phyloP scores from a whole-genome alignment of 2,888 invertebrate species.

The Drosophila eohydei region DNA sequence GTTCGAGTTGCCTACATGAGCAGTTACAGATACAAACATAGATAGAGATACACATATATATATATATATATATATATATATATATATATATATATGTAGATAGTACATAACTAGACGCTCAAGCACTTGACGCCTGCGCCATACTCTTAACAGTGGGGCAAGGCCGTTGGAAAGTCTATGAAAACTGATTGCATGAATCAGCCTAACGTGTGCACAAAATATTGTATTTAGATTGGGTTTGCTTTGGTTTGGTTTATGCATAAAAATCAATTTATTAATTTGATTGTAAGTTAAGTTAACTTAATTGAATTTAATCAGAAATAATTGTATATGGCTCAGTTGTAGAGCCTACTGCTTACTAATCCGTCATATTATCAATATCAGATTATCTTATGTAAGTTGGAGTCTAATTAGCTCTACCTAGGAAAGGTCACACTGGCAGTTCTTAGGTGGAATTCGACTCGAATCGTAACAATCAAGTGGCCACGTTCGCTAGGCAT shows the following conservation, averaged over 20 bases:
- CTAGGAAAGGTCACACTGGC: slow-evolving; percentile 1
- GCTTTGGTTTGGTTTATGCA: background rate
- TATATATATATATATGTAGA: slow-evolving; percentile 5
- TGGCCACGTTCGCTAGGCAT: slow-evolving; percentile 25
- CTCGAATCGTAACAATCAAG: slow-evolving; percentile 32
- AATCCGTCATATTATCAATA: slow-evolving; percentile 7
- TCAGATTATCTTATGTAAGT: slow-evolving; percentile 13
- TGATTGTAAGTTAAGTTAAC: background rate
- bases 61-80: background rate
- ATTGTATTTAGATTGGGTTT: background rate
- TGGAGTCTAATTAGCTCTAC: background rate
- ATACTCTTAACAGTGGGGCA: slow-evolving; percentile 44
- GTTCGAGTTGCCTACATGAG: slow-evolving; percentile 8
- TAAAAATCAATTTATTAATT: background rate
- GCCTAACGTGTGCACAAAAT: too few relatives aligned
- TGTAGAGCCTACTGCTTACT: background rate
- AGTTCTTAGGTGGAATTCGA: slow-evolving; percentile 22
- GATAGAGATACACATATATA: slow-evolving; percentile 2
- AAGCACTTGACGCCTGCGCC: slow-evolving; percentile 54
- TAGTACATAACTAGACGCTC: slow-evolving; percentile 8
- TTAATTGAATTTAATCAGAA: background rate
- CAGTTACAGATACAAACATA: background rate
- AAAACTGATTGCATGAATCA: slow-evolving; percentile 21
- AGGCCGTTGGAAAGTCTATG: slow-evolving; percentile 39
- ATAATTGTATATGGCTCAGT: background rate